Evolutionary conservation across 1,140 invertebrate species (phyloP).

Genomic region (Zaprionus gabonicus): DNA sequence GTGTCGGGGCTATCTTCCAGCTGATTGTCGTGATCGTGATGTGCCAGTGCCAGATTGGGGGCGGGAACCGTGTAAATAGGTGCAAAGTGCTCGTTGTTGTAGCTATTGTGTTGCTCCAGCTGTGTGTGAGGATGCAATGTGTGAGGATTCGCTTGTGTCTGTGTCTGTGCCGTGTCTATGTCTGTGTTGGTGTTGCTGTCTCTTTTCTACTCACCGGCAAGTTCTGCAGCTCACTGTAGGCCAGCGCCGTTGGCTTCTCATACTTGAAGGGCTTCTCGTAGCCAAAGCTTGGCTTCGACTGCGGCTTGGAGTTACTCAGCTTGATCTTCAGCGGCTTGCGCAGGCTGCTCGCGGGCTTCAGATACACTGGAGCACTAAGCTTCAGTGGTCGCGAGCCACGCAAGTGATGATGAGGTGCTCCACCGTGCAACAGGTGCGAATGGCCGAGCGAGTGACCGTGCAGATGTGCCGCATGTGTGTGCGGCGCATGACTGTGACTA

Average conservation of each 20-base stretch:
- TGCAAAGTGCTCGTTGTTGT: constrained; percentile 85
- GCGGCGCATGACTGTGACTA: constrained; percentile 36
- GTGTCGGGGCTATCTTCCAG: constrained; percentile 55
- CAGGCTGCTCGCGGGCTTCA: constrained; percentile 51
- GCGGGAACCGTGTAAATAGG: constrained; percentile 93
- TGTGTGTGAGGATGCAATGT: constrained; percentile 35
- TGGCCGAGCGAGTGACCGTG: constrained; percentile 35
- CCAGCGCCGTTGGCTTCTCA: constrained; percentile 65
- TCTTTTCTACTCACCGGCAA: constrained; percentile 69
- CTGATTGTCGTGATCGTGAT: constrained; percentile 68
- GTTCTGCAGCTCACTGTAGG: constrained; percentile 67
- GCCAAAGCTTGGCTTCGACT: constrained; percentile 68
- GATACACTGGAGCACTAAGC: constrained; percentile 60
- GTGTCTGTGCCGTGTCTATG: neutral
- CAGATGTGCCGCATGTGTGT: constrained; percentile 36
- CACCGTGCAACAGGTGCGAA: constrained; percentile 49
- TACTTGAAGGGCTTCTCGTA: constrained; percentile 80
- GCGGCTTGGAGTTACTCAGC: constrained; percentile 63
- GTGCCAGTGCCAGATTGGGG: constrained; percentile 86
- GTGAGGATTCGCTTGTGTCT: constrained; percentile 31
- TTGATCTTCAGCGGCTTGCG: constrained; percentile 80
- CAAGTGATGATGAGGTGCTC: constrained; percentile 50
- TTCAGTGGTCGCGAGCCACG: constrained; percentile 64
- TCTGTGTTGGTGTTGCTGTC: neutral
- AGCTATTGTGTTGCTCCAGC: constrained; percentile 71